Conservation (phyloP, 2,797 vertebrate species). For the Sylvilagus floridanus region DNA sequence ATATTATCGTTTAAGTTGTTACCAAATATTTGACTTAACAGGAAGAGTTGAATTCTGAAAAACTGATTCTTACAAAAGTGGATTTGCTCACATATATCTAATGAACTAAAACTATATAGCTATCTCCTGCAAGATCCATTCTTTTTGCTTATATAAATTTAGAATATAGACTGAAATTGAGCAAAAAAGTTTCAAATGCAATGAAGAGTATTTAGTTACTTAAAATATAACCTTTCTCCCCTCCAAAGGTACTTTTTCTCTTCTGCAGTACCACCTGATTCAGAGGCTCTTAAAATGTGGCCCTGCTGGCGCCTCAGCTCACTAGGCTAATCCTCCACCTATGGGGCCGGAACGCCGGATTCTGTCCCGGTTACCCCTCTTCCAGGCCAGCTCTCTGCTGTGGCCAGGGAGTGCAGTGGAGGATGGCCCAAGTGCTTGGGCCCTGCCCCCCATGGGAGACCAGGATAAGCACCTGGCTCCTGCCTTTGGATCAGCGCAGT, state of each 20-base stretch:
- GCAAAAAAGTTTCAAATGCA: constrained; percentile 57
- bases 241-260: background rate
- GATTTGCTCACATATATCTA: constrained; percentile 7
- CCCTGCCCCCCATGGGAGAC: no score
- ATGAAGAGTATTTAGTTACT: constrained; percentile 30
- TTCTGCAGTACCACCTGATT: background rate
- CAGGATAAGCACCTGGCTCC: no score
- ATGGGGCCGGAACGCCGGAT: no score
- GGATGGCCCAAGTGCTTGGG: no score
- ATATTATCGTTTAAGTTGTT: constrained; percentile 27
- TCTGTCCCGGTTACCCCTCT: no score
- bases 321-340: no score
- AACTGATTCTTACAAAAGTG: background rate
- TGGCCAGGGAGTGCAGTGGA: no score
- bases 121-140: background rate
- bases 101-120: constrained; percentile 34
- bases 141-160: background rate
- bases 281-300: background rate
- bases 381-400: no score
- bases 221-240: background rate
- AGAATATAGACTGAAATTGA: background rate
- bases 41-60: constrained; percentile 19
- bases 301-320: background rate
- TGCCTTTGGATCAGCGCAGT: no score
- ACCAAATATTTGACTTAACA: constrained; percentile 34